These are phyloP conservation scores for Drosophila pachea DNA, from an alignment of 1,140 invertebrate species.

Conservation along the genomic window DNA sequence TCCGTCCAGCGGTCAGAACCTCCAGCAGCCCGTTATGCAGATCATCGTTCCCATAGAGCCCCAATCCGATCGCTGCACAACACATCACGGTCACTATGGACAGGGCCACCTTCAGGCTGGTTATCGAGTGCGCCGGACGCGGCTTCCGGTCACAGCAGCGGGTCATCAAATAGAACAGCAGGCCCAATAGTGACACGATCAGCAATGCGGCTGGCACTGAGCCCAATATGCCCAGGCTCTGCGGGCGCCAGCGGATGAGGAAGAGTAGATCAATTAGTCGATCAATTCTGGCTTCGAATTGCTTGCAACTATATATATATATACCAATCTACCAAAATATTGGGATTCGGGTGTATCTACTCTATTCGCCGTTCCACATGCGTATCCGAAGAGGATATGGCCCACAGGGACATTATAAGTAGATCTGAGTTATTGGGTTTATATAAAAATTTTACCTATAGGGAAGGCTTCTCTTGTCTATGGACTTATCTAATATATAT, in stretches of 20 bases:
- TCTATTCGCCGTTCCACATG: too few species aligned
- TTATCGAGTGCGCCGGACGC: constrained; percentile 89
- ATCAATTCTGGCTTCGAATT: not conserved
- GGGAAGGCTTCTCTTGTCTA: too few species aligned
- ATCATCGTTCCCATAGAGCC: constrained; percentile 89
- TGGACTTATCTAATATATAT: too few species aligned
- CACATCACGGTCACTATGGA: constrained; percentile 91
- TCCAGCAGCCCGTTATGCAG: constrained; percentile 92
- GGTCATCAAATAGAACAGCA: constrained; percentile 93
- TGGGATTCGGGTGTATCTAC: too few species aligned
- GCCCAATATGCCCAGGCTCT: constrained; percentile 94
- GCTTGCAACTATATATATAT: too few species aligned
- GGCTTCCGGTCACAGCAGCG: constrained; percentile 95
- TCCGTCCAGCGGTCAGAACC: constrained; percentile 87
- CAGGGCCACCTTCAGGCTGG: constrained; percentile 89
- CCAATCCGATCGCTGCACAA: constrained; percentile 85
- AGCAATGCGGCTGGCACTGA: constrained; percentile 94
- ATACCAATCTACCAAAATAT: too few species aligned
- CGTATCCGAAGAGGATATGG: too few species aligned
- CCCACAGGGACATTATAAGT: too few species aligned
- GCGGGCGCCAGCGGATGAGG: constrained; percentile 36
- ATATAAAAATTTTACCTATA: too few species aligned
- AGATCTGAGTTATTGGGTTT: too few species aligned
- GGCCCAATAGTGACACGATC: constrained; percentile 91
- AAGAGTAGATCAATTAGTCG: not conserved